Base-by-base conservation (phyloP, 2,797 vertebrate species). In the Antennarius maculatus region DNA sequence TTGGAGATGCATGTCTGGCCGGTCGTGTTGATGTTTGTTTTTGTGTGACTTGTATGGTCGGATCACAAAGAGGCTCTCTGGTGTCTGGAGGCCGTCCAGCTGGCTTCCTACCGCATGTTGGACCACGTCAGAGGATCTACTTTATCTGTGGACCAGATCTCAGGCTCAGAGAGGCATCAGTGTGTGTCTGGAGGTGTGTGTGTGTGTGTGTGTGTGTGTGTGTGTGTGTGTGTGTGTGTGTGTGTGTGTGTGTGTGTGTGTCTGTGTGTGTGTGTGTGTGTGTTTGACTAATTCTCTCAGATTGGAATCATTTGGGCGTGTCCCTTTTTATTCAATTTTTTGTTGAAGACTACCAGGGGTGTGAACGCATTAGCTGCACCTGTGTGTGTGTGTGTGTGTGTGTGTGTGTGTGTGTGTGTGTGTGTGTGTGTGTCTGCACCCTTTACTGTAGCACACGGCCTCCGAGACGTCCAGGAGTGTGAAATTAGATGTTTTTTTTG, bases 401-500 rank as follows among this genome's bases (percentile, higher is more conserved):
- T 61, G 57, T 60, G 23, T 23, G 23, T 23, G 23, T 23, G 23
- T 23, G 23, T 23, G 57, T 56, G 80, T 14, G 41, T 42, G 41
- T 64, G 82, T 76, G 76, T 52, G 63, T 76, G 71, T 49, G 71
- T 61, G 57, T 60, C 23, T 23, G 23, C 23, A 23, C 23, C 23
- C 23, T 23, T 23, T 23, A 55, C 57, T 53, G 82, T 80, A 58
- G 78, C 43, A 7, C 59, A 0, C 29, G 53, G 61, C 83, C 76
- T 65, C 71, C 13, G 52, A 6, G 53, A 83, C 80, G 88, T 88
- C 84, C 80, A 69, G 64, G 70, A 80, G 91, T 93, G 92, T 92
- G 92, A 93, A 92, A 90, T 86, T 82, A 87, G 88, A 86, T 61
- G 86, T 86, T 86, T 90, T 91, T 79, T 80, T 66, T 43, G 14